These are phyloP conservation scores for Tolypeutes matacus DNA, from an alignment of 2,797 vertebrate species.

Conservation along the genomic window DNA sequence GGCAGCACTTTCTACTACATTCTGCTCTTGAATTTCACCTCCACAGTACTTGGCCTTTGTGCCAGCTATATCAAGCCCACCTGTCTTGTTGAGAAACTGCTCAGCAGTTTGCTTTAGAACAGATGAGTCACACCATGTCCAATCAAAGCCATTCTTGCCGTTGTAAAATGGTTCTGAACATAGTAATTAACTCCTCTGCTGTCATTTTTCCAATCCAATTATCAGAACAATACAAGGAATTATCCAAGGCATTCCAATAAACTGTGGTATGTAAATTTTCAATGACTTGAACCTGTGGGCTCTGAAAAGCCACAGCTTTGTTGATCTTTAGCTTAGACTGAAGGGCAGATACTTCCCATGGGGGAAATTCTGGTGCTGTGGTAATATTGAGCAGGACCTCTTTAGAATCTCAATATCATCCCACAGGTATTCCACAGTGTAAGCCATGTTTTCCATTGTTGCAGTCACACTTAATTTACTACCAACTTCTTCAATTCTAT, in stretches of 20 bases:
- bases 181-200: conserved; percentile 92
- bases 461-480: conserved; percentile 94
- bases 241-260: too few species aligned
- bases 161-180: conserved; percentile 98
- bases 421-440: conserved; percentile 94
- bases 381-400: conserved; percentile 94
- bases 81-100: conserved; percentile 90
- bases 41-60: conserved; percentile 92
- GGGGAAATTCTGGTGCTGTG: conserved; percentile 93
- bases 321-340: conserved; percentile 91
- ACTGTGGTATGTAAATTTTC: too few species aligned
- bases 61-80: conserved; percentile 89
- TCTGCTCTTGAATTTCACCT: conserved; percentile 93
- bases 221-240: too few species aligned
- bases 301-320: conserved; percentile 92
- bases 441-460: conserved; percentile 95
- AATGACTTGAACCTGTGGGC: conserved; percentile 89
- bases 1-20: conserved; percentile 90
- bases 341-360: conserved; percentile 93
- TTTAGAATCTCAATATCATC: conserved; percentile 93
- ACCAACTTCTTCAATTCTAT: conserved; percentile 96
- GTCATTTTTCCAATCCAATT: too few species aligned
- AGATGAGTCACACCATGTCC: conserved; percentile 94
- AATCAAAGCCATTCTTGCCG: conserved; percentile 96
- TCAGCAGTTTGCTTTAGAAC: conserved; percentile 93